Percentiles rank a stretch among this genome's conserved stretches.
Evolutionary conservation across 2,797 vertebrate genomes (phyloP).

Genomic region (Taenioides sp.): DNA sequence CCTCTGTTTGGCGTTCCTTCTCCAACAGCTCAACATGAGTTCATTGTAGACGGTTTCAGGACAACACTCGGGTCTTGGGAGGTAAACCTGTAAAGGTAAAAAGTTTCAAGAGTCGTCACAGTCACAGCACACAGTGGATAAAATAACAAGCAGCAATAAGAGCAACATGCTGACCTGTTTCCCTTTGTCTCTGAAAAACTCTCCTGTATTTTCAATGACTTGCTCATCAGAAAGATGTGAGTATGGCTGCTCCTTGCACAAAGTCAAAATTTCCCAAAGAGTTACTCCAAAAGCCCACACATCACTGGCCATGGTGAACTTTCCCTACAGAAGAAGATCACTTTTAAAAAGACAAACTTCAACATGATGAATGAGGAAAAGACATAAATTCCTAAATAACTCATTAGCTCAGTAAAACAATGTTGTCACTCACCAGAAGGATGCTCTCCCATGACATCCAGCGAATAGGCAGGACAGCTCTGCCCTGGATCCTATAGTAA

Average conservation of each 20-base stretch:
- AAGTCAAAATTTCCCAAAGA: constrained; percentile 92
- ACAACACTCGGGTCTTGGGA: constrained; percentile 87
- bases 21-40: constrained; percentile 95
- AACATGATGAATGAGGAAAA: background rate
- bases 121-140: background rate
- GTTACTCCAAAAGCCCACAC: constrained; percentile 97
- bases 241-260: constrained; percentile 94
- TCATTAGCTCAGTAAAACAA: background rate
- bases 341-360: background rate
- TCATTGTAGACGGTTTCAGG: constrained; percentile 86
- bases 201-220: constrained; percentile 97
- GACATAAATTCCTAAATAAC: background rate
- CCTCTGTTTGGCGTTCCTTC: constrained; percentile 89
- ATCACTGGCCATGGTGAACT: constrained; percentile 96
- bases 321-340: constrained; percentile 80
- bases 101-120: background rate
- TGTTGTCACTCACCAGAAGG: constrained; percentile 79
- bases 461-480: constrained; percentile 95
- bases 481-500: constrained; percentile 95
- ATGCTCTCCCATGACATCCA: constrained; percentile 99
- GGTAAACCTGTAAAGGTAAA: constrained; percentile 79
- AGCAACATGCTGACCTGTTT: constrained; percentile 81
- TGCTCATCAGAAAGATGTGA: constrained; percentile 93
- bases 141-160: background rate
- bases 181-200: constrained; percentile 95